Evolutionary conservation across 2,888 invertebrate species (phyloP), one percentile per base, ranked within the genome.

Genomic region (Bellardia bayeri): DNA sequence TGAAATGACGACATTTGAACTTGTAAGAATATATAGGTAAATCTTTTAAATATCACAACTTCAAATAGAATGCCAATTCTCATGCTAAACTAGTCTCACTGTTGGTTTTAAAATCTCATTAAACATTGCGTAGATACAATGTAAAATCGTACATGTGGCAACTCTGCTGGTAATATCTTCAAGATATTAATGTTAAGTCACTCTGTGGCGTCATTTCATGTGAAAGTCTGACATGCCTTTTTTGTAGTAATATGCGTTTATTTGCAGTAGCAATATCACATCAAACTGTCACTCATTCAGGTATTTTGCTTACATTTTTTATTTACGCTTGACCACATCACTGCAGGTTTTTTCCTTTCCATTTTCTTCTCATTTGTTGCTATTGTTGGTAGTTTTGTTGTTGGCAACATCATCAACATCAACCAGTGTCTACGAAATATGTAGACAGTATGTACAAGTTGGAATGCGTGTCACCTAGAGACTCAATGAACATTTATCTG

Each of bases 281-380:
- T 82, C 87, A 85, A 84, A 72, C 45, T 85, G 85, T 82, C 87
- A 87, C 58, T 85, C 85, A 85, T 64, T 82, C 71, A 63, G 72
- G 68, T 84, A 87, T 84, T 86, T 87, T 78, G 74, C 78, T 82
- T 74, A 68, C 56, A 79, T 79, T 85, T 85, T 49, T 79, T 84
- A 82, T 87, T 85, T 79, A 69, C 82, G 80, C 75, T 83, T 83
- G 80, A 76, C 79, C 64, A 86, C 75, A 66, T 87, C 61, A 71
- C 23, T 13, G 30, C 23, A 6, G 49, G 58, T 16, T 80, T 49
- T 37, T 58, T 33, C 8, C 33, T 61, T 30, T 14, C 56, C 14
- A 14, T 61, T 64, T 30, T 30, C 16, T 16, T 68, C 51, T 74
- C 37, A 54, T 56, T 72, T 79, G 42, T 66, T 79, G 76, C 69